phyloP scores from a whole-genome alignment of 2,113 vertebrate genomes.

The Corythoichthys intestinalis region DNA sequence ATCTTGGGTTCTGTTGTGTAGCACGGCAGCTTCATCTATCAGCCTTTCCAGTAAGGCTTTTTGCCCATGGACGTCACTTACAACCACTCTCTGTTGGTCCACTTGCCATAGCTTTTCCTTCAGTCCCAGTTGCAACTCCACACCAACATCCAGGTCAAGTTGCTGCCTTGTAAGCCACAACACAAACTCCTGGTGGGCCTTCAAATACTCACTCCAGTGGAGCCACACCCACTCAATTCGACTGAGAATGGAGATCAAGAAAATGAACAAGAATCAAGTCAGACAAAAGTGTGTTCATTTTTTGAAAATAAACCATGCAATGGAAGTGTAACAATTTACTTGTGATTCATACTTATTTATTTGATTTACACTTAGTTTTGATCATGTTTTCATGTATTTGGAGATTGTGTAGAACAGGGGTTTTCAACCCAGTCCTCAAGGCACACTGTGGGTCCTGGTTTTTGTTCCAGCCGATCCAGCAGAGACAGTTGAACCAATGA shows the following conservation, averaged over 20 bases:
- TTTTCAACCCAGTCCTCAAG: too few relatives aligned
- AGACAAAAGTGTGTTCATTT: background rate
- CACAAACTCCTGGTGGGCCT: constrained; percentile 83
- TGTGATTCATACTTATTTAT: too few relatives aligned
- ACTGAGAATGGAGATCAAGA: constrained; percentile 61
- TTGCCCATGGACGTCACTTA: constrained; percentile 77
- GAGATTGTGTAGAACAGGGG: too few relatives aligned
- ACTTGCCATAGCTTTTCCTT: constrained; percentile 94
- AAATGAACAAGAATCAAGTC: background rate
- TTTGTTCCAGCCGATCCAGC: too few relatives aligned
- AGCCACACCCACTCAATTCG: constrained; percentile 98
- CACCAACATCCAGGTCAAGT: constrained; percentile 71
- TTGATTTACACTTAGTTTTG: too few relatives aligned
- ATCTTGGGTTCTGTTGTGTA: constrained; percentile 84
- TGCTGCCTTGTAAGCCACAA: constrained; percentile 80
- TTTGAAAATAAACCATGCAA: too few relatives aligned
- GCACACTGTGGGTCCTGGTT: too few relatives aligned
- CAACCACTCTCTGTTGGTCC: constrained; percentile 78
- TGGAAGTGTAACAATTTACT: too few relatives aligned
- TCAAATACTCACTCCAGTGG: constrained; percentile 92
- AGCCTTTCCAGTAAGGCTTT: constrained; percentile 80
- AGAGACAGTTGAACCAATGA: too few relatives aligned
- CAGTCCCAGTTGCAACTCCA: constrained; percentile 83
- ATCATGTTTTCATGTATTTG: too few relatives aligned
- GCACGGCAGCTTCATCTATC: constrained; percentile 81